A percentile compares a stretch with the other conserved stretches of the same genome.
phyloP scores from a whole-genome alignment of 37 sponge, comb jelly and placozoan genomes.

The Aplysina aerophoba region DNA sequence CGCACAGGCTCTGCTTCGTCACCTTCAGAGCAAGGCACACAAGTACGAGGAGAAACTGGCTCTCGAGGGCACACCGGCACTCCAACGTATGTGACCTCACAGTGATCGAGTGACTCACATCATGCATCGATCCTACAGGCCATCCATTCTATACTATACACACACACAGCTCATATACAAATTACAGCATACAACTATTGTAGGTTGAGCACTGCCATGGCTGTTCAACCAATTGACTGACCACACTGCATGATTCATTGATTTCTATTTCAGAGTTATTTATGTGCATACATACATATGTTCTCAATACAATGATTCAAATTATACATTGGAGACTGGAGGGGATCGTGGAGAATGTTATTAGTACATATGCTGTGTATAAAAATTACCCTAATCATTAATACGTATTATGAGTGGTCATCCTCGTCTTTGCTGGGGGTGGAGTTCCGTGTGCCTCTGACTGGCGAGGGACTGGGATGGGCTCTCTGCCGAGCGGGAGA shows the following conservation, averaged over 20 bases:
- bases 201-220: no score
- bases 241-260: no score
- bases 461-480: neutral
- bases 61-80: neutral
- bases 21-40: constrained; percentile 23
- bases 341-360: neutral
- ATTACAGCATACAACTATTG: no score
- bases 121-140: neutral
- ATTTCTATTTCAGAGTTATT: neutral
- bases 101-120: no score
- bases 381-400: neutral
- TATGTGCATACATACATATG: neutral
- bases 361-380: neutral
- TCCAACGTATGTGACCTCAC: no score
- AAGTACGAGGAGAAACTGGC: constrained; percentile 15
- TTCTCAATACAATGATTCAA: neutral
- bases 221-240: no score
- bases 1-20: neutral
- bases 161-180: neutral
- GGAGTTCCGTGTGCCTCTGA: constrained; percentile 20
- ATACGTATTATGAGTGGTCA: no score
- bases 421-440: constrained; percentile 21
- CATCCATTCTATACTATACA: neutral
- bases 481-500: neutral
- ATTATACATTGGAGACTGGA: neutral